phyloP scores from a whole-genome alignment of 2,113 vertebrate genomes.

The Poicephalus gulielmi region DNA sequence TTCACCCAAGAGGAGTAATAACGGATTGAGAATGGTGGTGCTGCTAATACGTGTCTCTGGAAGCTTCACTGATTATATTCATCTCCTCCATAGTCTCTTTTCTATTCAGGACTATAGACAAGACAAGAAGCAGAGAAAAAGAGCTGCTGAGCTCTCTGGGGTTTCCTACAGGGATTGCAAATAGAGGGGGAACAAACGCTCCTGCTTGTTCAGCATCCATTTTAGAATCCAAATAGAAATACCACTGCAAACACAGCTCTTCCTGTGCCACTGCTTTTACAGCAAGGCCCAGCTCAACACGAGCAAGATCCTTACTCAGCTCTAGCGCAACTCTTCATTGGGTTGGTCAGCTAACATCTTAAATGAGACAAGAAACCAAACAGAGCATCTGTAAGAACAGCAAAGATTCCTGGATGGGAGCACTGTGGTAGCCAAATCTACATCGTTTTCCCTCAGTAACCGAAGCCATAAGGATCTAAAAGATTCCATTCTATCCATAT shows the following conservation, averaged over 20 bases:
- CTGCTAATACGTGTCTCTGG: background rate
- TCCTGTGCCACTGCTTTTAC: background rate
- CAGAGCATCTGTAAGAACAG: background rate
- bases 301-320: background rate
- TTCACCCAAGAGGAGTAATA: background rate
- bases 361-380: background rate
- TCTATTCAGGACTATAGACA: background rate
- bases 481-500: background rate
- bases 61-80: background rate
- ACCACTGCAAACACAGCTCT: background rate
- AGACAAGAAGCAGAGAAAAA: background rate
- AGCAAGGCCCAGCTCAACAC: background rate
- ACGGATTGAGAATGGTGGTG: background rate
- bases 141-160: background rate
- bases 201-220: background rate
- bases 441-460: background rate
- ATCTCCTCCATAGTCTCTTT: background rate
- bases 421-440: background rate
- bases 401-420: background rate
- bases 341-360: background rate
- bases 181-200: background rate
- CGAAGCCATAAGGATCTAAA: background rate
- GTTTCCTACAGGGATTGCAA: background rate
- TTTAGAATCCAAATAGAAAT: background rate
- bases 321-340: rapidly evolving